These are phyloP conservation scores for Aphelinus atriplicis DNA, from an alignment of 1,140 invertebrate genomes.

Conservation along the genomic window DNA sequence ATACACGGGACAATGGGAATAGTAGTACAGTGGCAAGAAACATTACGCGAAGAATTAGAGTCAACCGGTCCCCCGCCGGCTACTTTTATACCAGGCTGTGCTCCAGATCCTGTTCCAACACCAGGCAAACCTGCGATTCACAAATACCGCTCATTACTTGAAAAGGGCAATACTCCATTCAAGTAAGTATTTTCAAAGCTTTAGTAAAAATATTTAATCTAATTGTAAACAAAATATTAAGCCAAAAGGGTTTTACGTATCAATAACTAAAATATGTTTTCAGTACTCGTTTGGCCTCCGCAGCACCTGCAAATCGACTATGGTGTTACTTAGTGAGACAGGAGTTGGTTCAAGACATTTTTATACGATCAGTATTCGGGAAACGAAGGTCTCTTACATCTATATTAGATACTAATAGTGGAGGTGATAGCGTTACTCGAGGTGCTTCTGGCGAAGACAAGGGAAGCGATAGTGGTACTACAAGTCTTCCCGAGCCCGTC, in stretches of 20 bases:
- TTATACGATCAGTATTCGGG: slow-evolving; percentile 95
- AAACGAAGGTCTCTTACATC: slow-evolving; percentile 70
- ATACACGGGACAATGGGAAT: slow-evolving; percentile 89
- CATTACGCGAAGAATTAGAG: slow-evolving; percentile 82
- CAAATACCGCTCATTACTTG: slow-evolving; percentile 92
- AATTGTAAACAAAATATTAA: too few species aligned
- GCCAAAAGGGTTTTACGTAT: neutral
- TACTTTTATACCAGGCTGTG: slow-evolving; percentile 85
- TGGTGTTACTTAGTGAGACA: slow-evolving; percentile 96
- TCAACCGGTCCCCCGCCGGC: slow-evolving; percentile 76
- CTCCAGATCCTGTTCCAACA: slow-evolving; percentile 66
- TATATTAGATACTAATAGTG: slow-evolving; percentile 59
- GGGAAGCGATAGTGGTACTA: slow-evolving; percentile 65
- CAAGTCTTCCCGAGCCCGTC: slow-evolving; percentile 79
- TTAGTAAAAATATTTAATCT: too few species aligned
- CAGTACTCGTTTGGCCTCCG: slow-evolving; percentile 77
- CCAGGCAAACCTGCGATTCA: slow-evolving; percentile 87
- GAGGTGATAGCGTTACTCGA: slow-evolving; percentile 57
- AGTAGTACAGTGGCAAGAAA: slow-evolving; percentile 88
- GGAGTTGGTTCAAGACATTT: slow-evolving; percentile 92
- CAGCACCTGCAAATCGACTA: slow-evolving; percentile 84
- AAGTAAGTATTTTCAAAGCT: slow-evolving; percentile 67
- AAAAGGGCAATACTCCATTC: slow-evolving; percentile 96
- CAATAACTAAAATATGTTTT: slow-evolving; percentile 30
- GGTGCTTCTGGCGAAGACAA: slow-evolving; percentile 59